Conservation (phyloP, 2,113 vertebrate genomes). For the Desmodus rotundus region DNA sequence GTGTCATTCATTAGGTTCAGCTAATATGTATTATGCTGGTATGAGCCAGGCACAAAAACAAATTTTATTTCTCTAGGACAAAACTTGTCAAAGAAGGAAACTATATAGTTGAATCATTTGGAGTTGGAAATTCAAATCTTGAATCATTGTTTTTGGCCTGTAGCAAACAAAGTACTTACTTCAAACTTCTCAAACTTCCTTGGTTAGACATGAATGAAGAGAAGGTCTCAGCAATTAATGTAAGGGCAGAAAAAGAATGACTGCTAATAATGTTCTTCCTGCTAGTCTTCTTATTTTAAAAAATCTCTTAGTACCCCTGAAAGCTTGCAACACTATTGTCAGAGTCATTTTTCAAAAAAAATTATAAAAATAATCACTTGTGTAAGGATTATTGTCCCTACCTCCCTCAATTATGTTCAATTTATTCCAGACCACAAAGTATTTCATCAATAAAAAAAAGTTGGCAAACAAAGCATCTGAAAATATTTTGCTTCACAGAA, state of each 20-base stretch:
- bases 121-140: neutral
- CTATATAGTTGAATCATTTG: neutral
- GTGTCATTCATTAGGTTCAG: neutral
- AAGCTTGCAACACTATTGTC: neutral
- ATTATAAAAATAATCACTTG: constrained; percentile 9
- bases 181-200: neutral
- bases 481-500: constrained; percentile 47
- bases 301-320: neutral
- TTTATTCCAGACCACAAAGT: constrained; percentile 43
- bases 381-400: neutral
- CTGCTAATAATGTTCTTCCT: neutral
- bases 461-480: constrained; percentile 55
- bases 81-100: constrained; percentile 9
- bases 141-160: neutral
- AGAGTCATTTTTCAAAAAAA: neutral
- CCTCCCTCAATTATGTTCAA: neutral
- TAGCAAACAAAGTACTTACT: neutral
- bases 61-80: constrained; percentile 5
- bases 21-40: neutral
- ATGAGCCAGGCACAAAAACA: neutral
- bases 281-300: neutral
- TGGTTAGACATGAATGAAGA: neutral
- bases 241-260: neutral
- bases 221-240: neutral
- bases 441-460: constrained; percentile 49